Evolutionary conservation across 1,140 invertebrate genomes (phyloP).

Genomic region (Anagrus nilaparvatae): DNA sequence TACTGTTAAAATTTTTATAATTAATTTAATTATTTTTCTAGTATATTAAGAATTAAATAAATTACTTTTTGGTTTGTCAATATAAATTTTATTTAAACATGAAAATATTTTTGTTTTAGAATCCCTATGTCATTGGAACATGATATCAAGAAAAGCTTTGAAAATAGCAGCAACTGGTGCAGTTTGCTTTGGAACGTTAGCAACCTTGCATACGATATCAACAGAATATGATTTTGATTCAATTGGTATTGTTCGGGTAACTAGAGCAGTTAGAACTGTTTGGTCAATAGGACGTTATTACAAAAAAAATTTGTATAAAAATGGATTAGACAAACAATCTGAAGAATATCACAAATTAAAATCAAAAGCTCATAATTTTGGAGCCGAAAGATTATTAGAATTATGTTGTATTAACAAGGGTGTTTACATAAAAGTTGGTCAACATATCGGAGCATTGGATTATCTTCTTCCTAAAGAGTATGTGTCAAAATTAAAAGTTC

Average conservation of each 20-base stretch:
- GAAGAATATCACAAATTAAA: constrained; percentile 58
- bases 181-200: constrained; percentile 38
- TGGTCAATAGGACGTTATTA: constrained; percentile 72
- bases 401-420: constrained; percentile 90
- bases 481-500: constrained; percentile 80
- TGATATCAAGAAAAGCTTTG: constrained; percentile 22
- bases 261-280: constrained; percentile 68
- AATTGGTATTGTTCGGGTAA: constrained; percentile 69
- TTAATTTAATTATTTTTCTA: no score
- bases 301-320: constrained; percentile 59
- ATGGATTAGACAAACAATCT: constrained; percentile 52
- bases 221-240: constrained; percentile 60
- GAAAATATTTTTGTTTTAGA: no score
- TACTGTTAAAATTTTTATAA: no score
- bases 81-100: no score
- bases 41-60: no score
- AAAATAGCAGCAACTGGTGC: constrained; percentile 32
- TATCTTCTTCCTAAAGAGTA: constrained; percentile 93
- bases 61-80: no score
- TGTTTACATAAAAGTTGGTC: constrained; percentile 93
- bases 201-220: constrained; percentile 44
- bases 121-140: no score
- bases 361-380: constrained; percentile 68
- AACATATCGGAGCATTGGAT: constrained; percentile 92
- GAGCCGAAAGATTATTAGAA: constrained; percentile 75